Conservation (phyloP, 2,113 vertebrate species). For the Onychostoma macrolepis region DNA sequence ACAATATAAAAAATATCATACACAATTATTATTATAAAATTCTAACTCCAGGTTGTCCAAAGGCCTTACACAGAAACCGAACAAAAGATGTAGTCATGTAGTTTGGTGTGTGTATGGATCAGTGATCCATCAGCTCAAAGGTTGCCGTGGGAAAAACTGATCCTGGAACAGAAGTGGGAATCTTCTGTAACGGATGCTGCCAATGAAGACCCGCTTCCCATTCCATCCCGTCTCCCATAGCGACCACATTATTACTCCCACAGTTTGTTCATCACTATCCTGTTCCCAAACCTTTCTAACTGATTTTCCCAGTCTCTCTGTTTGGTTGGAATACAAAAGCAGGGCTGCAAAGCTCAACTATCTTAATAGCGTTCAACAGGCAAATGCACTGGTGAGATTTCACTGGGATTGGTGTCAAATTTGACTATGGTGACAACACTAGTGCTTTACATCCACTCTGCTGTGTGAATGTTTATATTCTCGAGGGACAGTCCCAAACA, state of each 20-base stretch:
- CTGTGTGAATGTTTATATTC: conserved; percentile 19
- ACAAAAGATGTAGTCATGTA: not conserved
- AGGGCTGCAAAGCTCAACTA: conserved; percentile 7
- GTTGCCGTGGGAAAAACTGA: not conserved
- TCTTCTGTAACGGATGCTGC: not conserved
- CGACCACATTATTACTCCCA: conserved; percentile 65
- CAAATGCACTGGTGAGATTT: not conserved
- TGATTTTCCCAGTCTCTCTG: conserved; percentile 9
- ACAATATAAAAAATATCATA: too few relatives aligned
- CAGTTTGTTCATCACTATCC: conserved; percentile 45
- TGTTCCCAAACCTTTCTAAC: conserved; percentile 27
- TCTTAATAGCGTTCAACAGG: not conserved
- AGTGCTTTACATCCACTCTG: not conserved
- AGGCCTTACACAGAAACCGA: too few relatives aligned
- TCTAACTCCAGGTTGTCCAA: too few relatives aligned
- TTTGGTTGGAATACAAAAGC: not conserved
- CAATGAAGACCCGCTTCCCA: conserved; percentile 54
- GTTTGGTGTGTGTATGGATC: not conserved
- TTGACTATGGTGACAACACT: not conserved
- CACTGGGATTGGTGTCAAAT: not conserved
- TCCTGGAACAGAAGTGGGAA: not conserved
- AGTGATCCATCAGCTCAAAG: conserved; percentile 9
- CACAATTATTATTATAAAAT: too few relatives aligned
- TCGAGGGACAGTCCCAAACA: not conserved
- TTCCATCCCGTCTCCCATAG: conserved; percentile 70